phyloP scores from a whole-genome alignment of 2,113 vertebrate species.

The Podocnemis expansa region DNA sequence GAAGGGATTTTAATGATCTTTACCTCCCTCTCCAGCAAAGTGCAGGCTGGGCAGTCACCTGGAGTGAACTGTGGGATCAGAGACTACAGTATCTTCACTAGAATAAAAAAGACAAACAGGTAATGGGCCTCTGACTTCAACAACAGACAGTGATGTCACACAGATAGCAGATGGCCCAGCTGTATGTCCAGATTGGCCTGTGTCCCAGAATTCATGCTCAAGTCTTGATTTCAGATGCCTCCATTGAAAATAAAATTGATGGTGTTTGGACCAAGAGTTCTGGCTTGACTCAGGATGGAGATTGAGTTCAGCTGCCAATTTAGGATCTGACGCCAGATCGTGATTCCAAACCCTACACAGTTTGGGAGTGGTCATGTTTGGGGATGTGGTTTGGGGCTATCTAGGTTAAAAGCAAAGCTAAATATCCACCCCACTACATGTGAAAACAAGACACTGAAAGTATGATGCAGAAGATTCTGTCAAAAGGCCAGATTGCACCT shows the following conservation, averaged over 20 bases:
- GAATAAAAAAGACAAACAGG: neutral
- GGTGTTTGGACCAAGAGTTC: neutral
- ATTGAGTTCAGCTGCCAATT: neutral
- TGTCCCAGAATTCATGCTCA: neutral
- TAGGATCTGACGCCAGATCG: neutral
- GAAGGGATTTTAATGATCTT: neutral
- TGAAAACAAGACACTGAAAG: neutral
- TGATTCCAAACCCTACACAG: neutral
- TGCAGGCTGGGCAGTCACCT: neutral
- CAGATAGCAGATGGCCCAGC: neutral
- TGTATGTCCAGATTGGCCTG: neutral
- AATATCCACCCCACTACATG: neutral
- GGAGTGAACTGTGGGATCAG: rapidly evolving
- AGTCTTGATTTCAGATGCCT: neutral
- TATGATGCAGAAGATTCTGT: rapidly evolving
- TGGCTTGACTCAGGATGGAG: neutral
- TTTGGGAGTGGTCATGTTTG: neutral
- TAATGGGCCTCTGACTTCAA: neutral
- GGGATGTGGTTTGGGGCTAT: neutral
- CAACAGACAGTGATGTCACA: neutral
- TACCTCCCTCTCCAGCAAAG: rapidly evolving
- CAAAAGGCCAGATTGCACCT: neutral
- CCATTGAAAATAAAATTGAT: neutral
- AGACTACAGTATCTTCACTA: neutral
- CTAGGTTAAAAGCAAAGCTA: neutral